Evolutionary conservation across 2,113 vertebrate species (phyloP).

Genomic region (Tamias sibiricus): DNA sequence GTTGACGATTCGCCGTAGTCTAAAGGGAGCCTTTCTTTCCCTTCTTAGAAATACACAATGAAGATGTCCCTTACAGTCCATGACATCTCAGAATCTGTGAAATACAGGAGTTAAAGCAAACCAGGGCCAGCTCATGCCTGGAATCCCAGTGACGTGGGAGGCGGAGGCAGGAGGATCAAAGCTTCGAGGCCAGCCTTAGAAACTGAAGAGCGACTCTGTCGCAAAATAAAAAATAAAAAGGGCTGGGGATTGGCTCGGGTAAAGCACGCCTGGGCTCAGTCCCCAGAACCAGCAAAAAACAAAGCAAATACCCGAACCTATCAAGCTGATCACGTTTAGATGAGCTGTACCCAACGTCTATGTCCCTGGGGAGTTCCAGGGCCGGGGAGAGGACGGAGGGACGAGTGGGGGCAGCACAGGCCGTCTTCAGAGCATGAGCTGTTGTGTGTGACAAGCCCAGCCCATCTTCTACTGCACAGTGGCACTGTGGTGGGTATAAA

Average conservation of each 20-base stretch:
- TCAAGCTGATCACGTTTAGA: not conserved
- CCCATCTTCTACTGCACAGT: too few species aligned
- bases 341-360: fast-evolving
- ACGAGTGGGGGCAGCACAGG: fast-evolving
- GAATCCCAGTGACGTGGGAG: too few species aligned
- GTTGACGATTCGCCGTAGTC: fast-evolving
- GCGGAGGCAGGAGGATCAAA: too few species aligned
- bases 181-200: too few species aligned
- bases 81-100: not conserved
- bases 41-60: not conserved
- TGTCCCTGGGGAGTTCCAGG: not conserved
- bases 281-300: too few species aligned
- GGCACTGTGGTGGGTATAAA: fast-evolving
- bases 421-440: not conserved
- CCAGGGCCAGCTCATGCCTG: too few species aligned
- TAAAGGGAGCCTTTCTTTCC: not conserved
- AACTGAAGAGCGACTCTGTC: too few species aligned
- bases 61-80: not conserved
- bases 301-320: too few species aligned
- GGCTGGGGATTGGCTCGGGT: too few species aligned
- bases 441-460: too few species aligned
- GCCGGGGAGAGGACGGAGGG: not conserved
- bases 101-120: not conserved
- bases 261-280: too few species aligned
- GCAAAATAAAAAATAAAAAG: too few species aligned